Base-by-base conservation (phyloP, 1,140 invertebrate species). In the Muscidifurax raptorellus region DNA sequence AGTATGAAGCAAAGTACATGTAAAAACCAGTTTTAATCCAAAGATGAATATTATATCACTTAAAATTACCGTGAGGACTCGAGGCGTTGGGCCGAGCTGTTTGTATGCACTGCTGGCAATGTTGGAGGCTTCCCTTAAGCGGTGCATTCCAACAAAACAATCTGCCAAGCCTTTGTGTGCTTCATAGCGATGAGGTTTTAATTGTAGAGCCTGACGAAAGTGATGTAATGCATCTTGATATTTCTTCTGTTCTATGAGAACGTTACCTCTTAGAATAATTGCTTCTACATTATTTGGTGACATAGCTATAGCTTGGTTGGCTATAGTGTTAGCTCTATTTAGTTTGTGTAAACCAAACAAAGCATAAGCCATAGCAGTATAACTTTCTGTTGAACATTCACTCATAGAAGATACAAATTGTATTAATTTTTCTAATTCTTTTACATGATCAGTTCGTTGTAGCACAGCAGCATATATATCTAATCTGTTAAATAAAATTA, bases 121-220 rank as follows among this genome's bases (percentile, higher is more conserved):
- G 32, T 95, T 95, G 4, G 96, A 90, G 1, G 96, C 96, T 90
- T 97, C 96, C 89, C 95, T 92, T 75, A 94, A 91, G 67, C 96
- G 92, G 85, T 95, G 94, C 91, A 95, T 94, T 13, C 95, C 94
- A 59, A 96, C 90, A 87, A 96, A 96, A 90, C 95, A 96, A 87
- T 96, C 95, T 9, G 96, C 95, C 40, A 97, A 90, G 30, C 96
- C 96, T 92, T 96, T 95, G 87, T 97, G 95, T 6, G 95, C 94
- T 89, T 97, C 96, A 85, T 94, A 94, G 18, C 94, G 92, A 86
- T 94, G 93, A 0, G 93, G 91, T 52, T 93, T 93, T 47, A 94
- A 91, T 87, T 95, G 94, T 86, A 96, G 93, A 0, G 96, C 96
- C 91, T 97, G 96, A 86, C 95, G 93, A 90, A 96, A 97, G 89